These are phyloP conservation scores for Cydia fagiglandana DNA, from an alignment of 1,140 invertebrate species.

Conservation along the genomic window DNA sequence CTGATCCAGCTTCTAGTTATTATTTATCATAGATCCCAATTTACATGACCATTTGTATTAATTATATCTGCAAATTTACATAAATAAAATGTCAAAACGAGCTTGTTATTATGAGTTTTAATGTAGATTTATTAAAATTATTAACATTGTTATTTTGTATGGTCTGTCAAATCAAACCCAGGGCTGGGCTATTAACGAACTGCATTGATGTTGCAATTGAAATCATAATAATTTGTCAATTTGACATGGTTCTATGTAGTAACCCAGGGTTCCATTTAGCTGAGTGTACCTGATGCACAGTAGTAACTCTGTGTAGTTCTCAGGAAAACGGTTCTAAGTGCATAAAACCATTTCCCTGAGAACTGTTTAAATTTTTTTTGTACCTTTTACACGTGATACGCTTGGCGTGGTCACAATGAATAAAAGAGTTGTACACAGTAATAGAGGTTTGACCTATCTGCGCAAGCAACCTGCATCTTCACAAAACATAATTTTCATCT, in stretches of 20 bases:
- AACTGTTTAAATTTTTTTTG: slow-evolving; percentile 25
- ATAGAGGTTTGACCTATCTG: background rate
- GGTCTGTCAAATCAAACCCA: background rate
- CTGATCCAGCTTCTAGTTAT: slow-evolving; percentile 69
- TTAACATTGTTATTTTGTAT: background rate
- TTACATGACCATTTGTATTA: slow-evolving; percentile 80
- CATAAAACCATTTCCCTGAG: background rate
- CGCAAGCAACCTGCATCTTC: background rate
- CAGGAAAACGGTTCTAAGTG: too few relatives aligned
- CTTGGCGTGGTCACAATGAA: background rate
- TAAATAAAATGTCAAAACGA: slow-evolving; percentile 79
- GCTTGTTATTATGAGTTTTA: slow-evolving; percentile 68
- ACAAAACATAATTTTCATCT: background rate
- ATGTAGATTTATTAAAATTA: slow-evolving; percentile 42
- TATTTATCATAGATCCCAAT: slow-evolving; percentile 75
- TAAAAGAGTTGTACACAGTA: background rate
- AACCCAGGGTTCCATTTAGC: too few relatives aligned
- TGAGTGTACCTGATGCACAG: too few relatives aligned
- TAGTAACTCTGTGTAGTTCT: too few relatives aligned
- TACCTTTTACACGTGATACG: slow-evolving; percentile 32
- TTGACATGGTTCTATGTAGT: too few relatives aligned
- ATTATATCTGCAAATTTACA: slow-evolving; percentile 81
- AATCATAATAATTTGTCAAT: too few relatives aligned
- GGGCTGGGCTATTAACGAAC: background rate
- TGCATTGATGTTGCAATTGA: background rate